Evolutionary conservation across 1,140 invertebrate species (phyloP).

Genomic region (Megalopta genalis): DNA sequence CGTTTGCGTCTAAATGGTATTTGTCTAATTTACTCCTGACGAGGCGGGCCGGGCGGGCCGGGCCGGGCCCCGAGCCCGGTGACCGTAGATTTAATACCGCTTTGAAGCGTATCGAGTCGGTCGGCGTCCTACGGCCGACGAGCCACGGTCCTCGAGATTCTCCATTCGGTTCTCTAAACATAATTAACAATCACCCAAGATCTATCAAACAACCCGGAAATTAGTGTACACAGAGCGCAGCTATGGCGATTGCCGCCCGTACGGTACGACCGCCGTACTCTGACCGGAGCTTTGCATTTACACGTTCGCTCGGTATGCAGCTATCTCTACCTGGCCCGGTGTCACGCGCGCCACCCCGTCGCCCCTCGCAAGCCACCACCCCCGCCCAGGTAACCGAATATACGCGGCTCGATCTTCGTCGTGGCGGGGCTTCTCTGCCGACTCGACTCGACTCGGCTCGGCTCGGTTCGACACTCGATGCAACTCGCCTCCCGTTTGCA

Average conservation of each 20-base stretch:
- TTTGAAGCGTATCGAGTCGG: conserved; percentile 65
- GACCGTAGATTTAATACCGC: conserved; percentile 70
- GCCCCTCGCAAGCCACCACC: conserved; percentile 1
- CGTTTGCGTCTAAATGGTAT: conserved; percentile 66
- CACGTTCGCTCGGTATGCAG: not conserved
- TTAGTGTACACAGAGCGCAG: conserved; percentile 68
- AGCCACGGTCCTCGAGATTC: conserved; percentile 35
- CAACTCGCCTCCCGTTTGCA: conserved; percentile 36
- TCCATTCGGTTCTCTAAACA: conserved; percentile 67
- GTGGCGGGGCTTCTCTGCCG: too few relatives aligned
- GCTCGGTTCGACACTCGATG: too few relatives aligned
- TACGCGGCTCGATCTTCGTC: conserved; percentile 14
- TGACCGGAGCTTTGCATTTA: conserved; percentile 36
- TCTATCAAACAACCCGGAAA: conserved; percentile 74
- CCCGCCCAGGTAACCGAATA: conserved; percentile 37
- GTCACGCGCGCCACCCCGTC: conserved; percentile 10
- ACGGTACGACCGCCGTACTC: conserved; percentile 20
- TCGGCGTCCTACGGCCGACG: conserved; percentile 4
- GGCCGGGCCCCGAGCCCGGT: conserved; percentile 22
- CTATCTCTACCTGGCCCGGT: not conserved
- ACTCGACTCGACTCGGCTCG: too few relatives aligned
- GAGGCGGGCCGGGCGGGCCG: conserved; percentile 12
- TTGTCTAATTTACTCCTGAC: conserved; percentile 68
- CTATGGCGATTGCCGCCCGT: conserved; percentile 25
- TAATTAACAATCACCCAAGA: conserved; percentile 75